Conservation (phyloP, 2,113 vertebrate genomes). For the Colossoma macropomum region DNA sequence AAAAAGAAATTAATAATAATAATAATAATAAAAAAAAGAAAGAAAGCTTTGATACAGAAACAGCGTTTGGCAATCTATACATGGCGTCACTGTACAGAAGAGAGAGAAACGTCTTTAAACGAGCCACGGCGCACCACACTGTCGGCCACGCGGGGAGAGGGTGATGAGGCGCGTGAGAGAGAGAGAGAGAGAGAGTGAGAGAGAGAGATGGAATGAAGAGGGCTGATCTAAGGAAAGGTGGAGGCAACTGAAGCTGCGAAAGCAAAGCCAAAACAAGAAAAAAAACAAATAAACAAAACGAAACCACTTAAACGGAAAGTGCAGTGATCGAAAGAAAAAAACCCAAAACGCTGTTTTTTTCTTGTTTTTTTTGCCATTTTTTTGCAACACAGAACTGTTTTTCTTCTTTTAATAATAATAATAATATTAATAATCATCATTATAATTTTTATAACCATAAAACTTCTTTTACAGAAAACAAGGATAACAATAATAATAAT, state of each 20-base stretch:
- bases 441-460: conserved; percentile 78
- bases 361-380: conserved; percentile 50
- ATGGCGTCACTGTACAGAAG: conserved; percentile 78
- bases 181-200: conserved; percentile 22
- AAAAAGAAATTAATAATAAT: conserved; percentile 23
- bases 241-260: not conserved
- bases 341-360: conserved; percentile 51
- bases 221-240: conserved; percentile 5
- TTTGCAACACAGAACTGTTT: conserved; percentile 75
- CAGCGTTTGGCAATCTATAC: conserved; percentile 75
- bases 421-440: conserved; percentile 63
- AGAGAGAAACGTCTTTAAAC: conserved; percentile 70
- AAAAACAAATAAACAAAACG: conserved; percentile 43
- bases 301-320: conserved; percentile 73
- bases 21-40: conserved; percentile 18
- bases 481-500: conserved; percentile 76
- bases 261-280: conserved; percentile 7
- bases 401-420: conserved; percentile 65
- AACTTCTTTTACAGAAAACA: conserved; percentile 79
- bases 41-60: conserved; percentile 68
- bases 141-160: conserved; percentile 62
- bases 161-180: not conserved
- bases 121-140: conserved; percentile 69
- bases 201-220: conserved; percentile 40
- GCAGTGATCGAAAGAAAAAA: conserved; percentile 63